phyloP scores from a whole-genome alignment of 1,140 invertebrate genomes.

The Periplaneta americana region DNA sequence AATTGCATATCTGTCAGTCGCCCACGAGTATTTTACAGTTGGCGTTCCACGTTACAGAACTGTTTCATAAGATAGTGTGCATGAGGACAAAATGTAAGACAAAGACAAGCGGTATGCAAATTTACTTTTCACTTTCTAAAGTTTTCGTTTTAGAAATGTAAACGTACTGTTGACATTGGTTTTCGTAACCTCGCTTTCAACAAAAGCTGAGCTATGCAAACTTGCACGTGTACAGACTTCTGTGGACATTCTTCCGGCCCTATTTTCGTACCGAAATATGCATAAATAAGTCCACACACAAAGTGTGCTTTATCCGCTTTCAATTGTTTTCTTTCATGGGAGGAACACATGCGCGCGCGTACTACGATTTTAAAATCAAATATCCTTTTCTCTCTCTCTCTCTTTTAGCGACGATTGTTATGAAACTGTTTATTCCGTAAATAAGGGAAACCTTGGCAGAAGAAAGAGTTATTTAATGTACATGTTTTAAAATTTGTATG shows the following conservation, averaged over 20 bases:
- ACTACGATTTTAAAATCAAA: background rate
- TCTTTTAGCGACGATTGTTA: too few relatives aligned
- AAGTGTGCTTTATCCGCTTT: background rate
- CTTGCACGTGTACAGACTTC: too few relatives aligned
- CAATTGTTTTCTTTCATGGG: background rate
- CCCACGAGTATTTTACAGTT: too few relatives aligned
- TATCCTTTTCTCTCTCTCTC: too few relatives aligned
- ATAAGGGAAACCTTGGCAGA: background rate
- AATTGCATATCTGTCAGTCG: too few relatives aligned
- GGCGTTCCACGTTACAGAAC: too few relatives aligned
- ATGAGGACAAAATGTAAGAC: too few relatives aligned
- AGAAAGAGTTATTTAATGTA: too few relatives aligned
- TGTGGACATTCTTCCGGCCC: too few relatives aligned
- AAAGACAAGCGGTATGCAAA: background rate
- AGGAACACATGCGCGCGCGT: background rate
- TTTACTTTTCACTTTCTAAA: background rate
- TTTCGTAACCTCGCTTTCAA: background rate
- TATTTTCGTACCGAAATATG: background rate
- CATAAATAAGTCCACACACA: background rate
- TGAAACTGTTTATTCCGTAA: background rate
- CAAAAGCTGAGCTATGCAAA: background rate
- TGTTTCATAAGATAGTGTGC: too few relatives aligned
- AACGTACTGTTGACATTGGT: background rate
- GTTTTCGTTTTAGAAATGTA: background rate
- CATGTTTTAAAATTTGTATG: too few relatives aligned